phyloP scores from a whole-genome alignment of 92 coral and sea anemone genomes.

The Zoanthus sociatus region DNA sequence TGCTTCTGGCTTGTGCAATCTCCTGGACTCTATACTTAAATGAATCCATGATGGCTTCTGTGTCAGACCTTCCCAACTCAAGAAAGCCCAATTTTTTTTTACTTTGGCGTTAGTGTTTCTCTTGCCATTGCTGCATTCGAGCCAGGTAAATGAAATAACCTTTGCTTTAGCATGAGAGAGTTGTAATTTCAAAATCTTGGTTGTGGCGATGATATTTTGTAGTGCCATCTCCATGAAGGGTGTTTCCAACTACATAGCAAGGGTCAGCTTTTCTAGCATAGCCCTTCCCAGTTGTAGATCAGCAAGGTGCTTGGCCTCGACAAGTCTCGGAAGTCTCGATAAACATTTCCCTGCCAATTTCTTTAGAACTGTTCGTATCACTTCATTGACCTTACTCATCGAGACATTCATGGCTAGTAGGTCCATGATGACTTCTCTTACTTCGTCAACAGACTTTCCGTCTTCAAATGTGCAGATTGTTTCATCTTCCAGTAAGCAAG shows the following conservation, averaged over 20 bases:
- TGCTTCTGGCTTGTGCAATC: constrained; percentile 27
- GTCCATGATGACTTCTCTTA: constrained; percentile 51
- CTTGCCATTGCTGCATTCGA: constrained; percentile 54
- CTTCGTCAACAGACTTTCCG: constrained; percentile 51
- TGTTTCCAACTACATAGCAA: constrained; percentile 48
- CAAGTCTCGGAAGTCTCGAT: constrained; percentile 47
- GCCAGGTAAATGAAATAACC: constrained; percentile 50
- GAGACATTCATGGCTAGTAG: constrained; percentile 57
- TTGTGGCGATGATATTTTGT: constrained; percentile 54
- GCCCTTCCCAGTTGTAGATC: constrained; percentile 58
- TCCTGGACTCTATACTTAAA: no score
- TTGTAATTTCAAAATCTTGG: constrained; percentile 56
- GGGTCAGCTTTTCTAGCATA: constrained; percentile 56
- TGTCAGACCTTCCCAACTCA: constrained; percentile 17
- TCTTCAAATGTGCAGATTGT: constrained; percentile 56
- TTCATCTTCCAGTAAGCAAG: constrained; percentile 23
- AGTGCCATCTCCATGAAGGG: constrained; percentile 57
- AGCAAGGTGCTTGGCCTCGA: constrained; percentile 53
- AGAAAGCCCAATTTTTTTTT: constrained; percentile 9
- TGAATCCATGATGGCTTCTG: constrained; percentile 3
- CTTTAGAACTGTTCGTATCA: constrained; percentile 42
- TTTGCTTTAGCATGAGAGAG: constrained; percentile 50
- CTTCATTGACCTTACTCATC: constrained; percentile 56
- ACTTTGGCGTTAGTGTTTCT: constrained; percentile 50
- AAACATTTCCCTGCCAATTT: constrained; percentile 42